Base-by-base conservation (phyloP, 37 sponge, comb jelly and placozoan species). In the Geodia barretti region DNA sequence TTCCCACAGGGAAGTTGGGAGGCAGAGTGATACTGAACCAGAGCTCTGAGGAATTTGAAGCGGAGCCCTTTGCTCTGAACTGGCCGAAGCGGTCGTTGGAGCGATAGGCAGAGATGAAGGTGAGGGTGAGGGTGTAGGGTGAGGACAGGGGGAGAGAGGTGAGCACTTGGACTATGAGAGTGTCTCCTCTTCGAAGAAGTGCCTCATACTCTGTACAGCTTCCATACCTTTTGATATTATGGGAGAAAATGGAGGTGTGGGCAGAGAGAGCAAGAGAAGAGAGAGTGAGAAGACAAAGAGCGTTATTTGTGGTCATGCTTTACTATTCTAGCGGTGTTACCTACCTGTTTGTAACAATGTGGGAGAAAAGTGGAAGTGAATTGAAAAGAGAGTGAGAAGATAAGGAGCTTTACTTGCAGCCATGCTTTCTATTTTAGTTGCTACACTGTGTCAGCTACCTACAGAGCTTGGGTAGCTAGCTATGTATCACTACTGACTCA, bases 11-110 rank as follows among this genome's bases (percentile, higher is more conserved):
- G 32, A 93, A 93, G 64, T 83, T 93, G 37, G 83, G 21, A 8
- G 93, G 93, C 1, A 93, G 39, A 3, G 58, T 26, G 11, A 93
- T 86, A 54, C 90, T 88, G 39, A 93, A 64, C 87, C 89, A 93
- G 2, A 93, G 60, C 47, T 82, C 86, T 8, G n/a, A 30, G 0
- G 62, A 26, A 3, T 66, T 62, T 64, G 82, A 83, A 25, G 86
- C 93, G 8, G 21, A 28, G 38, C 89, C 89, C 32, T 70, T 65
- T 61, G 93, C 89, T 38, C 76, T 68, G 37, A 93, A 93, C 34
- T 85, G 86, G 23, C 83, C 86, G 73, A 86, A 93, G 60, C 93
- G 32, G 0, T 93, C 93, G 35, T 78, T 63, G 7, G 86, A 73
- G 9, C 86, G 86, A 38, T 71, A 71, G 24, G 77, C 70, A n/a